Percentiles rank a stretch among this genome's conserved stretches.
These are phyloP conservation scores for Bombus picipes DNA, from an alignment of 1,140 invertebrate species.

Conservation along the genomic window DNA sequence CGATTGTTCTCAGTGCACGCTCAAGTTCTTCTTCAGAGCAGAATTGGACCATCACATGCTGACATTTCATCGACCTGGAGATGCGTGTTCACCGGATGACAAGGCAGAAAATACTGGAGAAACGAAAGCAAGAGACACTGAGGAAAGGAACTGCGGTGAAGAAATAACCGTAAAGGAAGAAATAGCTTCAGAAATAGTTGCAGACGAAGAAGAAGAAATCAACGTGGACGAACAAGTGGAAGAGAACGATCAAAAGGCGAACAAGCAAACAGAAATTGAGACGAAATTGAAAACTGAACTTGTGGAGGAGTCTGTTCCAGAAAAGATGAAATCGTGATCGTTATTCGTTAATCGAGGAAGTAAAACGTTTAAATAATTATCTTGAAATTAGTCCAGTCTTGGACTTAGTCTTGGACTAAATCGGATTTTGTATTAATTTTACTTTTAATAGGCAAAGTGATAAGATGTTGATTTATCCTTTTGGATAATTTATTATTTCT, in stretches of 20 bases:
- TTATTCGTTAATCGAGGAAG: background rate
- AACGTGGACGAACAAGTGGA: constrained; percentile 62
- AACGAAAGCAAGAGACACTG: constrained; percentile 13
- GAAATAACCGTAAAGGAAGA: constrained; percentile 70
- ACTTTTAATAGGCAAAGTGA: too few relatives aligned
- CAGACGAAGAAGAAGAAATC: constrained; percentile 55
- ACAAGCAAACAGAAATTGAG: background rate
- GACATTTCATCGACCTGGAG: constrained; percentile 67
- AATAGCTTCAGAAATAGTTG: constrained; percentile 39
- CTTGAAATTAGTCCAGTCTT: background rate
- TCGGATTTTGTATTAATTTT: background rate
- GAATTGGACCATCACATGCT: constrained; percentile 92
- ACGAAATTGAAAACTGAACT: constrained; percentile 51
- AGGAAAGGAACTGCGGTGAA: constrained; percentile 13
- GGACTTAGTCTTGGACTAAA: background rate
- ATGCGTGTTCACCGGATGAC: background rate
- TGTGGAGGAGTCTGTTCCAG: constrained; percentile 18
- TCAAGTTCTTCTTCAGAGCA: constrained; percentile 95
- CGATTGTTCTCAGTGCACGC: constrained; percentile 91
- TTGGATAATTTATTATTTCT: background rate
- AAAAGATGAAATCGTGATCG: constrained; percentile 52
- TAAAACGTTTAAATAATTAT: background rate
- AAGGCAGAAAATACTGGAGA: constrained; percentile 11
- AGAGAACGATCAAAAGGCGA: constrained; percentile 12
- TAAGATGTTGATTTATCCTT: background rate